Percentiles rank a stretch among this genome's conserved stretches.
Conservation (phyloP, 1,140 invertebrate species). For the Cecropterus lyciades region DNA sequence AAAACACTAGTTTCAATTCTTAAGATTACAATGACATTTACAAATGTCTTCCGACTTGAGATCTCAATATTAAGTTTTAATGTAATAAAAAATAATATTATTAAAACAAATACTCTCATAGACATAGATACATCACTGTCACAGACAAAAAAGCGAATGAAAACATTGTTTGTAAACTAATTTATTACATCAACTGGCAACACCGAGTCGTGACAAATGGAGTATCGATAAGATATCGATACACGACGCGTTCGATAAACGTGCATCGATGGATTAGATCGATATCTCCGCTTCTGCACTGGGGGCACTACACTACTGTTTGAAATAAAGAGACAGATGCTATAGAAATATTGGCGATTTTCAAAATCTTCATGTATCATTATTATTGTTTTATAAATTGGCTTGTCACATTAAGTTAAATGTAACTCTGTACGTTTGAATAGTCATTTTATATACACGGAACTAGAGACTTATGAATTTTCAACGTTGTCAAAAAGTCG, state of each 20-base stretch:
- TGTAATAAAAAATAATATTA: background rate
- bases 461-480: too few relatives aligned
- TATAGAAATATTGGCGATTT: too few relatives aligned
- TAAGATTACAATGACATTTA: too few relatives aligned
- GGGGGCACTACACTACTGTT: constrained; percentile 28
- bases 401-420: too few relatives aligned
- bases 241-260: constrained; percentile 68
- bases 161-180: constrained; percentile 29
- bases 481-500: too few relatives aligned
- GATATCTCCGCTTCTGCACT: constrained; percentile 57
- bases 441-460: too few relatives aligned
- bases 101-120: constrained; percentile 3
- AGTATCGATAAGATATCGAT: constrained; percentile 70
- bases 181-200: constrained; percentile 33
- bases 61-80: too few relatives aligned
- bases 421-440: too few relatives aligned
- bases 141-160: constrained; percentile 16
- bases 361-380: too few relatives aligned
- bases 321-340: background rate
- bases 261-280: constrained; percentile 73
- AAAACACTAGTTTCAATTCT: too few relatives aligned
- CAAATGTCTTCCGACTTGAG: too few relatives aligned
- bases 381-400: too few relatives aligned
- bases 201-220: constrained; percentile 53
- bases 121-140: constrained; percentile 30